phyloP scores from a whole-genome alignment of 23 tunicate species.

The Pegea sp. region DNA sequence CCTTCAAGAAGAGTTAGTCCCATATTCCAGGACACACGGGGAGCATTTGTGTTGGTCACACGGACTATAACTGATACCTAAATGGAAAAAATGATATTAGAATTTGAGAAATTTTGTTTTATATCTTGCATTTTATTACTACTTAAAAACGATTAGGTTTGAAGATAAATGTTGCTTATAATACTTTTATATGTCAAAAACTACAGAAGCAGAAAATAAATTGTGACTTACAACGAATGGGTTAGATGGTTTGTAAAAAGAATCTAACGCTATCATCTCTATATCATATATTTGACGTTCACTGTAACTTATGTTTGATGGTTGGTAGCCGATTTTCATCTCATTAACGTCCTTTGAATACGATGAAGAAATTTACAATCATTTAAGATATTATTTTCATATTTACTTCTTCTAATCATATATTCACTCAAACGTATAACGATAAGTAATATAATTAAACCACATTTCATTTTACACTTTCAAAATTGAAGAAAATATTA shows the following conservation, averaged over 20 bases:
- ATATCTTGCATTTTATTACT: too few relatives aligned
- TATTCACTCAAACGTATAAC: neutral
- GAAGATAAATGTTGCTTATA: neutral
- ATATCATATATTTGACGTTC: constrained; percentile 48
- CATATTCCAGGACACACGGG: constrained; percentile 72
- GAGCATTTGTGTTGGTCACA: constrained; percentile 57
- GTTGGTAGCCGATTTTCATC: constrained; percentile 68
- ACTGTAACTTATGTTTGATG: constrained; percentile 43
- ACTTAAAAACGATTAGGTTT: too few relatives aligned
- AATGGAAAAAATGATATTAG: neutral
- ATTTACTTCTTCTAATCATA: neutral
- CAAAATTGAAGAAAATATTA: too few relatives aligned
- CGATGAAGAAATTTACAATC: too few relatives aligned
- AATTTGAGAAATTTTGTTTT: too few relatives aligned
- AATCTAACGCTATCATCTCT: constrained; percentile 49
- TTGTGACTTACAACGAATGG: constrained; percentile 29
- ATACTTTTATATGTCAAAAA: neutral
- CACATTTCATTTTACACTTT: too few relatives aligned
- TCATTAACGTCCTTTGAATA: constrained; percentile 48
- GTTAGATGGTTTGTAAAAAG: constrained; percentile 15
- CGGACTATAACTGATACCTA: constrained; percentile 53
- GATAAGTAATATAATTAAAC: neutral
- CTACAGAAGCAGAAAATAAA: too few relatives aligned
- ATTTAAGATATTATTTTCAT: too few relatives aligned
- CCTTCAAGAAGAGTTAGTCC: constrained; percentile 86